Evolutionary conservation across 2,888 invertebrate genomes (phyloP), one percentile per base, ranked within the genome.

Genomic region (Branchellion lobata): DNA sequence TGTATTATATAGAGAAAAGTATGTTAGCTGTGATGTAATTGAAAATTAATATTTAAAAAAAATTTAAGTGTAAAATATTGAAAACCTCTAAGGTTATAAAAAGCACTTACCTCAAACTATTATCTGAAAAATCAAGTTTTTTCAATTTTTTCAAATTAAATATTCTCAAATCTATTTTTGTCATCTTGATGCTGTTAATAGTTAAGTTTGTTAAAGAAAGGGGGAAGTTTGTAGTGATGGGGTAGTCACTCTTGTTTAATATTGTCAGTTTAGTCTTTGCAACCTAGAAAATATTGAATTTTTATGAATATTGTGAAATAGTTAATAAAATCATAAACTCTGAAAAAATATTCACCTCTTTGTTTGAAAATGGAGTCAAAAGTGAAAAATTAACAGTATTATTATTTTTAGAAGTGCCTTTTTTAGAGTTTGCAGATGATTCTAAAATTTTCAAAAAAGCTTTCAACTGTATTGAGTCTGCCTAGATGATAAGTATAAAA

Each of bases 91-190:
- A 40, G 14, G 21, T 18, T 3, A 57, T 57, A 14, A n/a, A n/a
- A 57, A 18, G 61, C 61, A 57, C 8, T 3, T 24, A 57, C 61
- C 5, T 57, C 21, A 57, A 5, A n/a, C n/a, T 57, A n/a, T 57
- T 57, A 5, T 57, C n/a, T 8, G 61, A 57, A 5, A 57, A n/a
- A n/a, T 57, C 24, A 24, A 57, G 61, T 24, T 57, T 3, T 57
- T 57, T 8, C n/a, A 57, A n/a, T 14, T 57, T 5, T n/a, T 57
- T 57, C n/a, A 57, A 24, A 3, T 57, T 57, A n/a, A 57, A 57
- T 8, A 57, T 57, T 57, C 61, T 57, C 61, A 57, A n/a, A 57
- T 57, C 61, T 3, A 57, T n/a, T 57, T 57, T 57, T 8, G 21
- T 57, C 61, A 57, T 18, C 21, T n/a, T 8, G 5, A 57, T 57